These are phyloP conservation scores for Chlorocebus sabaeus DNA, from an alignment of 2,113 vertebrate species.

Conservation along the genomic window DNA sequence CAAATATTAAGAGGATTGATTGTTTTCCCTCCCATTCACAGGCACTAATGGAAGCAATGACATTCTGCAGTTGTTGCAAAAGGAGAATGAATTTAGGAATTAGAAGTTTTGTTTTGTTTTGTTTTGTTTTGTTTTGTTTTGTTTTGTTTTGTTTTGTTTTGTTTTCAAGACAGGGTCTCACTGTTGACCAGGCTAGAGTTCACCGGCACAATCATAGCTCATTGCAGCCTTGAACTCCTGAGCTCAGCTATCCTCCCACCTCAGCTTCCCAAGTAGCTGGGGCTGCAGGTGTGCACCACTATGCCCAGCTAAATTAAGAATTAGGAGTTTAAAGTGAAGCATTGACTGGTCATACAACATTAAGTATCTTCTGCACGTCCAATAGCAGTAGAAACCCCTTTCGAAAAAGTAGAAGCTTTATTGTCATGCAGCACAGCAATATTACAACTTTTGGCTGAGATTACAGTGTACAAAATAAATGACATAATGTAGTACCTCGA, in stretches of 20 bases:
- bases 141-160: no score
- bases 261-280: no score
- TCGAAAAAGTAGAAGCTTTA: neutral
- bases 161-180: no score
- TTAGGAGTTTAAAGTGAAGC: neutral
- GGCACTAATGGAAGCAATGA: no score
- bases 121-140: no score
- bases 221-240: no score
- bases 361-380: neutral
- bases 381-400: neutral
- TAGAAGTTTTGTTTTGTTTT: no score
- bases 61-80: neutral
- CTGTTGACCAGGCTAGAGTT: no score
- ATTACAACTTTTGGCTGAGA: neutral
- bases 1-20: neutral
- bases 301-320: neutral
- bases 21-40: neutral
- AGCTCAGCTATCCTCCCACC: no score
- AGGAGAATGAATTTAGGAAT: neutral
- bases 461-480: neutral
- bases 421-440: neutral
- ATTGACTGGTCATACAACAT: neutral
- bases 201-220: no score
- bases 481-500: neutral
- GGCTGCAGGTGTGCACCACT: no score